Percentiles rank a stretch among this genome's conserved stretches.
phyloP scores from a whole-genome alignment of 2,888 invertebrate genomes.

The Ophion ventricosus region DNA sequence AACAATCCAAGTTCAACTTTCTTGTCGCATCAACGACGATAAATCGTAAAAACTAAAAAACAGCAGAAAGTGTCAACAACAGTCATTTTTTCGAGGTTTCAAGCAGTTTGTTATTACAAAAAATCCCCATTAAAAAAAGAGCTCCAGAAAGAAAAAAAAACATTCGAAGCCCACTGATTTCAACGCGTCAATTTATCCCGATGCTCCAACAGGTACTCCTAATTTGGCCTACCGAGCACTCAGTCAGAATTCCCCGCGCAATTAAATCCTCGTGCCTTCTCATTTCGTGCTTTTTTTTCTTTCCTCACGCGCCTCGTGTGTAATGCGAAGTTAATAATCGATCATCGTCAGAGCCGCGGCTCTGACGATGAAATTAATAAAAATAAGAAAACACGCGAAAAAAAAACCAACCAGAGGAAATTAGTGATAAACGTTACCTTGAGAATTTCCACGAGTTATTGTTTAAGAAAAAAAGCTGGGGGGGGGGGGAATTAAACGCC shows the following conservation, averaged over 20 bases:
- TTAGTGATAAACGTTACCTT: constrained; percentile 38
- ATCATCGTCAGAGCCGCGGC: background rate
- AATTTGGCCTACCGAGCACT: background rate
- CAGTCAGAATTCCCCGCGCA: background rate
- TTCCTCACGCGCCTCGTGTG: constrained; percentile 3
- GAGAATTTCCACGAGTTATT: constrained; percentile 46
- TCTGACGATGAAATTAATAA: constrained; percentile 16
- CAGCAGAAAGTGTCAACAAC: background rate
- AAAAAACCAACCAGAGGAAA: constrained; percentile 37
- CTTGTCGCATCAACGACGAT: no score
- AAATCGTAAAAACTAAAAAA: background rate
- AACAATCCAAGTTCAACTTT: background rate
- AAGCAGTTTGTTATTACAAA: background rate
- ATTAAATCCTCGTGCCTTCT: background rate
- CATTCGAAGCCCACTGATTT: background rate
- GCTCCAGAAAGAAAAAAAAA: background rate
- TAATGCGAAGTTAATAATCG: constrained; percentile 13
- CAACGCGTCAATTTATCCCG: background rate
- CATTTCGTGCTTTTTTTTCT: background rate
- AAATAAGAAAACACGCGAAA: constrained; percentile 4
- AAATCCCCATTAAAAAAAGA: background rate
- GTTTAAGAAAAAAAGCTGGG: constrained; percentile 10
- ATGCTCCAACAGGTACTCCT: background rate
- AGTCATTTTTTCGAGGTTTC: background rate
- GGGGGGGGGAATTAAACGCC: background rate